Evolutionary conservation across 2,113 vertebrate species (phyloP).

Genomic region (Nothocercus julius): DNA sequence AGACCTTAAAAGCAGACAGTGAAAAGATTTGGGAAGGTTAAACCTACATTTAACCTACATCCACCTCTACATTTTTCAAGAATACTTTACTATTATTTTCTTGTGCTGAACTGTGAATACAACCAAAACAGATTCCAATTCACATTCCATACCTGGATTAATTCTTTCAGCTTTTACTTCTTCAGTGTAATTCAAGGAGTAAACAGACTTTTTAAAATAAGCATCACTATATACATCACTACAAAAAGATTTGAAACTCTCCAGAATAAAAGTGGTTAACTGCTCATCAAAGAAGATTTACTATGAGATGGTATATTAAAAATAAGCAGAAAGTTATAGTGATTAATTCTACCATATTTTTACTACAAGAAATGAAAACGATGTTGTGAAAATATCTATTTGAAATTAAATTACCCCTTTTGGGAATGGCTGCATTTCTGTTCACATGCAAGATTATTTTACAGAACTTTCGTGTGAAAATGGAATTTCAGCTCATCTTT

Average conservation of each 20-base stretch:
- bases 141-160: background rate
- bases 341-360: background rate
- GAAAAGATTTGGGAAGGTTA: background rate
- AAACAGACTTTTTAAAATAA: background rate
- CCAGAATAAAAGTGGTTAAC: background rate
- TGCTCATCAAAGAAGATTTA: background rate
- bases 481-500: constrained; percentile 17
- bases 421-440: background rate
- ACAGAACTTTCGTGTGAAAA: background rate
- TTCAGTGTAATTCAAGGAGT: background rate
- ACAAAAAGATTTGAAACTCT: background rate
- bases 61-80: background rate
- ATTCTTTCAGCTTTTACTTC: background rate
- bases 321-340: background rate
- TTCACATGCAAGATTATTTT: background rate
- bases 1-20: background rate
- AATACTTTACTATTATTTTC: background rate
- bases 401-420: background rate
- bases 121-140: background rate
- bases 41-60: no score
- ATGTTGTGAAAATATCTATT: background rate
- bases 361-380: background rate
- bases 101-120: background rate
- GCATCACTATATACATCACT: background rate
- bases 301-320: background rate